These are phyloP conservation scores for Anthoscopus minutus DNA, from an alignment of 2,113 vertebrate species.

Conservation along the genomic window DNA sequence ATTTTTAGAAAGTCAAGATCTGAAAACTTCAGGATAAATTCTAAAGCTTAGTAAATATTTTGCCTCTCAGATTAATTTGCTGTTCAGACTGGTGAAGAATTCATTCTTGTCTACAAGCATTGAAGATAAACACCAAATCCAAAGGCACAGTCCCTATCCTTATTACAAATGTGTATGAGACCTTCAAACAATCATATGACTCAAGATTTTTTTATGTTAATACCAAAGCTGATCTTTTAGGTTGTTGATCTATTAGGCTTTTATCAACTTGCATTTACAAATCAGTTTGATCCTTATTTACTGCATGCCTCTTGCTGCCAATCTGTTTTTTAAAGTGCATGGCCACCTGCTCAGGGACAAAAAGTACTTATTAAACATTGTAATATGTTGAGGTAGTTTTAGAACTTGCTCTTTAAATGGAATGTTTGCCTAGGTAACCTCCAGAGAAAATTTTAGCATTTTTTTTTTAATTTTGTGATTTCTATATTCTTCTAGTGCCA, in stretches of 20 bases:
- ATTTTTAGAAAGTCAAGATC: not conserved
- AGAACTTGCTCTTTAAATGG: not conserved
- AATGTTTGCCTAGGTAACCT: not conserved
- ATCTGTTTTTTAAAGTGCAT: not conserved
- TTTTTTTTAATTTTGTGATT: not conserved
- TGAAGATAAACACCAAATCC: not conserved
- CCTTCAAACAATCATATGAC: not conserved
- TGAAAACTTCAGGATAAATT: not conserved
- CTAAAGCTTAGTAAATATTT: not conserved
- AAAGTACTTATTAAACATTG: not conserved
- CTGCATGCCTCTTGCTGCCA: not conserved
- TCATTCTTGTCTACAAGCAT: not conserved
- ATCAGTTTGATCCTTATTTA: not conserved
- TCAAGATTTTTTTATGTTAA: not conserved
- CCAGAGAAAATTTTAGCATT: not conserved
- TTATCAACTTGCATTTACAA: not conserved
- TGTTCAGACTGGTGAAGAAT: not conserved
- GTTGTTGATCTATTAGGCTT: not conserved
- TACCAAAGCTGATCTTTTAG: not conserved
- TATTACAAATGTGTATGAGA: not conserved
- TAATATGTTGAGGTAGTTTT: not conserved
- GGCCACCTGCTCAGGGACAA: not conserved
- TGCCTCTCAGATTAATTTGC: not conserved
- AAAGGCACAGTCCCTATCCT: not conserved
- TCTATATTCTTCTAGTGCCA: not conserved